phyloP scores from a whole-genome alignment of 2,888 invertebrate genomes.

The Sthenelais limicola region DNA sequence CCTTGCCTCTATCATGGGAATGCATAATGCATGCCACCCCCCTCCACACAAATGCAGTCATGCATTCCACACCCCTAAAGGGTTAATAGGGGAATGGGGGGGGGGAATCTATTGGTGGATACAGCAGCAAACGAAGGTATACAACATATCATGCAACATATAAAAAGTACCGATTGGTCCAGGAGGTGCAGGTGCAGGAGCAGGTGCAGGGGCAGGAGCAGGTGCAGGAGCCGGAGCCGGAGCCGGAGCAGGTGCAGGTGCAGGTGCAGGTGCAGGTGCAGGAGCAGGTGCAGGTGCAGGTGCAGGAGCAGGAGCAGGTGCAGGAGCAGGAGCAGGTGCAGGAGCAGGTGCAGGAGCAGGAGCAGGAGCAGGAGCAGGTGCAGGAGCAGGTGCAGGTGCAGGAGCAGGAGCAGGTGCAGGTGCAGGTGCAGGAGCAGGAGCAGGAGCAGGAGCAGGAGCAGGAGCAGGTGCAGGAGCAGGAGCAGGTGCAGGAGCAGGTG shows the following conservation, averaged over 20 bases:
- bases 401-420: constrained; percentile 4
- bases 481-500: background rate
- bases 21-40: too few species aligned
- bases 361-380: constrained; percentile 1
- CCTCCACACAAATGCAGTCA: too few species aligned
- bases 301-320: background rate
- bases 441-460: constrained; percentile 1
- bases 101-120: too few species aligned
- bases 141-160: too few species aligned
- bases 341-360: constrained; percentile 10
- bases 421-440: background rate
- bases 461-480: background rate
- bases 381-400: constrained; percentile 8
- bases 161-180: too few species aligned
- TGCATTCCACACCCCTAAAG: too few species aligned
- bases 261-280: constrained; percentile 4
- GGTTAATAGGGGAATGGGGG: too few species aligned
- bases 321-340: constrained; percentile 13
- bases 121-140: too few species aligned
- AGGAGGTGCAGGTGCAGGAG: background rate
- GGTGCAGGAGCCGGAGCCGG: background rate
- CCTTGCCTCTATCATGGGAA: too few species aligned
- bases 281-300: constrained; percentile 9
- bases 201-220: constrained; percentile 9
- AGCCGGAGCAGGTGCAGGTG: background rate